These are phyloP conservation scores for Arctocebus calabarensis DNA, from an alignment of 2,797 vertebrate species.

Conservation along the genomic window DNA sequence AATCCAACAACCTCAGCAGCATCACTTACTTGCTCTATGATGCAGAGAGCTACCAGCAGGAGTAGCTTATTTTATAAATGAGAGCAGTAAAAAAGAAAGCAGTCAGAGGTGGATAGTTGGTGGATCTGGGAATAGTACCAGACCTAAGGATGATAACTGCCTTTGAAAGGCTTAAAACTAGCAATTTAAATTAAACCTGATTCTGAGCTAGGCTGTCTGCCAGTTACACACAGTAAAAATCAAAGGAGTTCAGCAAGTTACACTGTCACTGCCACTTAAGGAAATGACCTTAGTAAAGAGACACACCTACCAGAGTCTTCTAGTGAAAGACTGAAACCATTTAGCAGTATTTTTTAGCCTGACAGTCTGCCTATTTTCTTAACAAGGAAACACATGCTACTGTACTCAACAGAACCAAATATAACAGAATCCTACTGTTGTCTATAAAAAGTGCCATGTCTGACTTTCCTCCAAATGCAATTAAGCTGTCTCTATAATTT, in stretches of 20 bases:
- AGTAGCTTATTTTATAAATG: background rate
- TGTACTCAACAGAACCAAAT: background rate
- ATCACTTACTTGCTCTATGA: background rate
- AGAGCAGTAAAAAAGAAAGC: background rate
- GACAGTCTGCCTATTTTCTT: background rate
- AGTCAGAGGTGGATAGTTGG: background rate
- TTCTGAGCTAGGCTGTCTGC: background rate
- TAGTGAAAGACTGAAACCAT: background rate
- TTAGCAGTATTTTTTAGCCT: background rate
- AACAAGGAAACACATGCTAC: background rate
- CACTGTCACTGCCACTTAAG: background rate
- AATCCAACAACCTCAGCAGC: background rate
- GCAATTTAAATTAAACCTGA: background rate
- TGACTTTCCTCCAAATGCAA: background rate
- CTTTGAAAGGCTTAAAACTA: conserved; percentile 12
- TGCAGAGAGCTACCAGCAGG: background rate
- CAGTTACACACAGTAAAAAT: background rate
- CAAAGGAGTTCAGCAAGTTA: background rate
- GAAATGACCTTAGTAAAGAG: background rate
- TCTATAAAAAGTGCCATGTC: background rate
- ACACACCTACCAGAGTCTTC: background rate
- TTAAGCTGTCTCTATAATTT: background rate
- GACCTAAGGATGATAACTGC: background rate
- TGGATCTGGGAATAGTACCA: background rate
- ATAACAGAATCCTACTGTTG: background rate